phyloP scores from a whole-genome alignment of 2,888 invertebrate genomes.

The Amphipyra tragopoginis region DNA sequence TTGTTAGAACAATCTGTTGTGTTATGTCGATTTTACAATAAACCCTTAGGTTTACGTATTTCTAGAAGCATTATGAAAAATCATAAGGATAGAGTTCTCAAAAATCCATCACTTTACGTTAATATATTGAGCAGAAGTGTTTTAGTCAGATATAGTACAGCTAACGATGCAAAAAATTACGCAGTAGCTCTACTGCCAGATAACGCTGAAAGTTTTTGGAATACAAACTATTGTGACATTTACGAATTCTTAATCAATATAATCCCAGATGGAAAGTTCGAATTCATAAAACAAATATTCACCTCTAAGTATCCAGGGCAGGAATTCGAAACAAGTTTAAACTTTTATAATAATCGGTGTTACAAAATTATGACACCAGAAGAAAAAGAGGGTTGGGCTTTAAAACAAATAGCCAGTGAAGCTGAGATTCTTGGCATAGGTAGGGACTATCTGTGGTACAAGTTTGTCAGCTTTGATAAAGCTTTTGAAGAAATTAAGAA shows the following conservation, averaged over 20 bases:
- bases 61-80: constrained; percentile 69
- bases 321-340: constrained; percentile 66
- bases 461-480: constrained; percentile 70
- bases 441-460: constrained; percentile 70
- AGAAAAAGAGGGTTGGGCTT: constrained; percentile 73
- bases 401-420: constrained; percentile 65
- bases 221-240: constrained; percentile 54
- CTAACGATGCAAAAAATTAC: constrained; percentile 69
- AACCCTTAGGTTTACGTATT: constrained; percentile 62
- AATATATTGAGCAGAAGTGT: constrained; percentile 59
- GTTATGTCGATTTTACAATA: neutral
- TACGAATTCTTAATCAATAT: constrained; percentile 66
- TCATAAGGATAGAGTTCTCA: constrained; percentile 69
- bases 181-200: constrained; percentile 62
- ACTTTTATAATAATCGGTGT: constrained; percentile 62
- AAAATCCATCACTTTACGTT: constrained; percentile 65
- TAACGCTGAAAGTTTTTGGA: constrained; percentile 64
- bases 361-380: constrained; percentile 67
- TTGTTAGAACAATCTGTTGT: constrained; percentile 66
- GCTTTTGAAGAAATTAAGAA: constrained; percentile 70
- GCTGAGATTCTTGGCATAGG: constrained; percentile 65
- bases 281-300: constrained; percentile 68
- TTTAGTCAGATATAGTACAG: constrained; percentile 60
- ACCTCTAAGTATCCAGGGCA: constrained; percentile 63
- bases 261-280: constrained; percentile 65